A percentile compares a stretch with the other conserved stretches of the same genome.
Conservation (phyloP, 2,797 vertebrate species). For the Scarus forsteni region DNA sequence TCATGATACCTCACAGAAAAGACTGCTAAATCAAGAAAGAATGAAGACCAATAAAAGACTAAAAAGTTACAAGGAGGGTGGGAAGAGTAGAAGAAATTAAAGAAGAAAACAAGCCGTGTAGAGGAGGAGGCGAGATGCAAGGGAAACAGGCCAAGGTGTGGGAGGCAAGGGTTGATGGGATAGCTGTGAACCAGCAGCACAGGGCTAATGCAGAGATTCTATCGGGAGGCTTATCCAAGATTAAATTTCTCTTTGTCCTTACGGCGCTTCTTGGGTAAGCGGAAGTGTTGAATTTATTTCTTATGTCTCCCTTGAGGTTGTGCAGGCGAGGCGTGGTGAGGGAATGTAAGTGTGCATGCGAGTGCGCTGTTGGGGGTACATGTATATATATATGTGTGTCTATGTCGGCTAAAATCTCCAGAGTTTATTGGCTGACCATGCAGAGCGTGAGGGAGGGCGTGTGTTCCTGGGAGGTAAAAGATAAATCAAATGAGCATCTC, state of each 20-base stretch:
- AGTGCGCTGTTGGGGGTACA: constrained; percentile 23
- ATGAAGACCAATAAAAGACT: constrained; percentile 2
- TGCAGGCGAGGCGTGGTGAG: constrained; percentile 48
- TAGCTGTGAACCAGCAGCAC: constrained; percentile 77
- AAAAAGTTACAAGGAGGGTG: constrained; percentile 16
- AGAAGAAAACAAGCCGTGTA: constrained; percentile 24
- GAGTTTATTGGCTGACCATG: constrained; percentile 65
- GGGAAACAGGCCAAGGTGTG: constrained; percentile 72
- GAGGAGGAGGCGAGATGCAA: constrained; percentile 43
- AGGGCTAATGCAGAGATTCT: constrained; percentile 82
- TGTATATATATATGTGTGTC: constrained; percentile 19
- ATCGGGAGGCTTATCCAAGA: constrained; percentile 83
- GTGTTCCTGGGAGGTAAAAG: constrained; percentile 59
- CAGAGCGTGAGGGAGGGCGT: constrained; percentile 50
- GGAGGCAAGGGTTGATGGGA: constrained; percentile 79
- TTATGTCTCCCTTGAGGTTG: constrained; percentile 75
- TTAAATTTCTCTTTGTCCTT: constrained; percentile 86
- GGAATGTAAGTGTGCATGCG: constrained; percentile 18
- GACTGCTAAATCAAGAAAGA: constrained; percentile 18
- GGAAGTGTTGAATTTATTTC: constrained; percentile 81
- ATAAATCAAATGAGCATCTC: constrained; percentile 63
- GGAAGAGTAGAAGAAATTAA: constrained; percentile 13
- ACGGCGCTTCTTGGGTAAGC: constrained; percentile 80
- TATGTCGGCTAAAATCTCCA: constrained; percentile 42
- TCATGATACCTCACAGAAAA: too few relatives aligned